phyloP scores from a whole-genome alignment of 2,888 invertebrate genomes.

The Apantesis nais region DNA sequence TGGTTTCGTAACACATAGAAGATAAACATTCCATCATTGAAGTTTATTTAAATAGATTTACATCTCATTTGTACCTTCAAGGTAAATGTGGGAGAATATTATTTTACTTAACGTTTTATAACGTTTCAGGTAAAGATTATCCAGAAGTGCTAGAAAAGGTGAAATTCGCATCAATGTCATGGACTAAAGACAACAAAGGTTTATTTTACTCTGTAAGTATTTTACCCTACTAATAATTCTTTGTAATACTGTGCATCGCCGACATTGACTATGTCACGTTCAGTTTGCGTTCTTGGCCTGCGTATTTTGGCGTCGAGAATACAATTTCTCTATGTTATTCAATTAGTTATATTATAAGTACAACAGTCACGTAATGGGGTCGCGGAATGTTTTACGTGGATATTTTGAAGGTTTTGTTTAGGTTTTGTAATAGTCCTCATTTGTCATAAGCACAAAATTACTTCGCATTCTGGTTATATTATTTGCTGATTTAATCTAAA shows the following conservation, averaged over 20 bases:
- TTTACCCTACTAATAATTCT: conserved; percentile 3
- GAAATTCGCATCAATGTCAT: conserved; percentile 95
- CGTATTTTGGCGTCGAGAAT: conserved; percentile 19
- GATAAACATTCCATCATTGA: neutral
- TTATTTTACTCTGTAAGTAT: conserved; percentile 94
- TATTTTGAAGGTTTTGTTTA: neutral
- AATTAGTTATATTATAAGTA: conserved; percentile 7
- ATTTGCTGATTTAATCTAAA: neutral
- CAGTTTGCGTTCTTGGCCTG: conserved; percentile 14
- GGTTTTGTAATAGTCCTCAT: neutral
- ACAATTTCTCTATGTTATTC: conserved; percentile 15
- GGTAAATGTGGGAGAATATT: neutral
- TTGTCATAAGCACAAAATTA: neutral
- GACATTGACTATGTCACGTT: conserved; percentile 28
- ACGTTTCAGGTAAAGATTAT: conserved; percentile 89
- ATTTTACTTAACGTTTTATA: neutral
- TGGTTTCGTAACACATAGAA: too few relatives aligned
- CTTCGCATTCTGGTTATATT: neutral
- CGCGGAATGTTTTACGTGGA: neutral
- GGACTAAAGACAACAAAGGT: conserved; percentile 98
- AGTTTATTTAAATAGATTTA: neutral
- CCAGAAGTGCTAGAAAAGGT: conserved; percentile 96
- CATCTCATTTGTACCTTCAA: neutral
- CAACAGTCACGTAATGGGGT: neutral
- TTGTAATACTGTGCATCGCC: conserved; percentile 1